A percentile compares a stretch with the other conserved stretches of the same genome.
phyloP scores from a whole-genome alignment of 2,888 invertebrate genomes.

The Papilio gigon region DNA sequence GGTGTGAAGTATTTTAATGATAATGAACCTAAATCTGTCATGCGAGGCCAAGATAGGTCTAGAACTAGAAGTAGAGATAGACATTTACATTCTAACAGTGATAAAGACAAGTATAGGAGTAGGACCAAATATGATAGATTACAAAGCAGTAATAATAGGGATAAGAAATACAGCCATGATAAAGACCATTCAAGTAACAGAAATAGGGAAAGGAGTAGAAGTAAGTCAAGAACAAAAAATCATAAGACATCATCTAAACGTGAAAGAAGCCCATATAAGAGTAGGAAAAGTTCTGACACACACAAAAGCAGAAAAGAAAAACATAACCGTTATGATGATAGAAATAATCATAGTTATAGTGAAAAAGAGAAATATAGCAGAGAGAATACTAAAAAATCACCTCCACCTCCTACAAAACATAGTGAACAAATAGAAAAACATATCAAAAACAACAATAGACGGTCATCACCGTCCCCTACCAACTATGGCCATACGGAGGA shows the following conservation, averaged over 20 bases:
- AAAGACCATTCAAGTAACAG: slow-evolving; percentile 55
- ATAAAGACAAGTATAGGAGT: slow-evolving; percentile 57
- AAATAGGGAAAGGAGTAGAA: slow-evolving; percentile 63
- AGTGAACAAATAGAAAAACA: slow-evolving; percentile 29
- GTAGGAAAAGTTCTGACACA: slow-evolving; percentile 38
- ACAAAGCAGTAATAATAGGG: slow-evolving; percentile 46
- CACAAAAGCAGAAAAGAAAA: slow-evolving; percentile 42
- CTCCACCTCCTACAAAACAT: slow-evolving; percentile 39
- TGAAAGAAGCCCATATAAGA: slow-evolving; percentile 35
- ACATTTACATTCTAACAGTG: slow-evolving; percentile 45
- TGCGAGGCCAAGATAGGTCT: slow-evolving; percentile 49
- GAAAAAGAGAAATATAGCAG: slow-evolving; percentile 40
- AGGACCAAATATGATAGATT: slow-evolving; percentile 45
- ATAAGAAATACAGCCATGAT: slow-evolving; percentile 46
- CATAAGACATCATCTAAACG: slow-evolving; percentile 37
- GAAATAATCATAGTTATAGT: slow-evolving; percentile 40
- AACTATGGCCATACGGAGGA: slow-evolving; percentile 22
- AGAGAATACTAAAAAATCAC: slow-evolving; percentile 44
- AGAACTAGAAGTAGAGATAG: slow-evolving; percentile 48
- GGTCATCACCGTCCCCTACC: not conserved
- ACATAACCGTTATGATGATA: slow-evolving; percentile 40
- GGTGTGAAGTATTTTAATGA: slow-evolving; percentile 85
- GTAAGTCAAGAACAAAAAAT: slow-evolving; percentile 46
- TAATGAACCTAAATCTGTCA: slow-evolving; percentile 52
- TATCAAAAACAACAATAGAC: not conserved